Conservation (phyloP, 2,888 invertebrate species). For the Platycheirus albimanus region DNA sequence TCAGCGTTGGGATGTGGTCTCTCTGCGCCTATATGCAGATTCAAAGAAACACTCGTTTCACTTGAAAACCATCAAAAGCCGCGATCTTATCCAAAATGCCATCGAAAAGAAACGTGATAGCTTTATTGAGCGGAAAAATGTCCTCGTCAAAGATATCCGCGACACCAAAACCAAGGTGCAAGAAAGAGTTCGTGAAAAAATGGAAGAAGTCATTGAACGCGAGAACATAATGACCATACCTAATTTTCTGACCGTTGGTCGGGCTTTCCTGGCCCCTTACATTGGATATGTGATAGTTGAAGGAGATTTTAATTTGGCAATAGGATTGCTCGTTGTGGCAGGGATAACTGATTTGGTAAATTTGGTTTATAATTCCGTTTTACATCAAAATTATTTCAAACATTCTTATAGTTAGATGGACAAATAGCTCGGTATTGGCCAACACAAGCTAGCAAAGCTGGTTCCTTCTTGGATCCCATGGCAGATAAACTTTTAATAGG, state of each 20-base stretch:
- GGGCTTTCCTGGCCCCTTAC: slow-evolving; percentile 94
- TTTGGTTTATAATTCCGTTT: slow-evolving; percentile 33
- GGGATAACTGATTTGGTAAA: slow-evolving; percentile 95
- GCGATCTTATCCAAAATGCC: slow-evolving; percentile 84
- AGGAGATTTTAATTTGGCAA: slow-evolving; percentile 90
- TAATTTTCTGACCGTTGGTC: slow-evolving; percentile 92
- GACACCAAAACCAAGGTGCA: slow-evolving; percentile 88
- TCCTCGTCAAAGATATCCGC: slow-evolving; percentile 87
- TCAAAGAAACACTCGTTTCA: slow-evolving; percentile 80
- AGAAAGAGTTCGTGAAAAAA: slow-evolving; percentile 89
- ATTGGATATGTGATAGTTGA: slow-evolving; percentile 94
- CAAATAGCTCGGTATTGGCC: slow-evolving; percentile 97
- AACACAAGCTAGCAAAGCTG: slow-evolving; percentile 95
- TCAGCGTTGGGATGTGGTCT: slow-evolving; percentile 81
- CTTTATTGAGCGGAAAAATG: slow-evolving; percentile 85
- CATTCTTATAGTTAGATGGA: slow-evolving; percentile 90
- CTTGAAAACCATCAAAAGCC: slow-evolving; percentile 82
- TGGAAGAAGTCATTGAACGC: slow-evolving; percentile 85
- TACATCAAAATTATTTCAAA: slow-evolving; percentile 27
- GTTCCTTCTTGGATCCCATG: slow-evolving; percentile 97
- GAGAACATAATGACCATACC: slow-evolving; percentile 98
- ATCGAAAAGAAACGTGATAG: slow-evolving; percentile 86
- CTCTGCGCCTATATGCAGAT: slow-evolving; percentile 80
- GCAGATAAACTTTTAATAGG: slow-evolving; percentile 98
- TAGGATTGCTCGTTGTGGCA: slow-evolving; percentile 92